Conservation (phyloP, 1,140 invertebrate genomes). For the Sipha flava region DNA sequence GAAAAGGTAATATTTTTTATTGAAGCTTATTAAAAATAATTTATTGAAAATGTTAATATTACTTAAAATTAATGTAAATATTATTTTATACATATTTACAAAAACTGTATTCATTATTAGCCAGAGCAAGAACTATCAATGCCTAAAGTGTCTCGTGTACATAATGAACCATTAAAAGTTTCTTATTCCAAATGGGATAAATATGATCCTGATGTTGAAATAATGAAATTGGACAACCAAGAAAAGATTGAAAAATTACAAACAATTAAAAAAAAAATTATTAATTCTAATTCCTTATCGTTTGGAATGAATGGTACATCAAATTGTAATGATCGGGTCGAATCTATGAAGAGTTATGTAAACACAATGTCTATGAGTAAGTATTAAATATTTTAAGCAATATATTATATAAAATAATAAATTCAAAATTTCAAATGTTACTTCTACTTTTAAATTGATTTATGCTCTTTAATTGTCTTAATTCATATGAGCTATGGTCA, state of each 20-base stretch:
- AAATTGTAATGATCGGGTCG: not conserved
- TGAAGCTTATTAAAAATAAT: not conserved
- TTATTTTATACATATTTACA: not conserved
- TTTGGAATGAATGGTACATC: not conserved
- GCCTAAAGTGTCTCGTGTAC: not conserved
- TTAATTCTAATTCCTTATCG: not conserved
- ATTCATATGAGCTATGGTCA: no score
- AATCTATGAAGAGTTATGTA: not conserved
- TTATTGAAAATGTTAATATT: not conserved
- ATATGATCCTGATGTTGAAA: constrained; percentile 58
- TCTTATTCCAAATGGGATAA: constrained; percentile 60
- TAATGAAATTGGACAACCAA: constrained; percentile 55
- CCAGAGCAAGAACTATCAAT: not conserved
- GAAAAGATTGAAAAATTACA: constrained; percentile 47
- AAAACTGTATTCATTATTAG: not conserved
- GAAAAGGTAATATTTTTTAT: not conserved
- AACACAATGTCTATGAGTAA: not conserved
- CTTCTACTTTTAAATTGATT: no score
- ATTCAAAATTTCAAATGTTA: not conserved
- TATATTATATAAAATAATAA: no score
- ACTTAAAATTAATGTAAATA: not conserved
- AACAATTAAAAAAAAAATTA: constrained; percentile 3
- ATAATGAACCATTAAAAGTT: not conserved
- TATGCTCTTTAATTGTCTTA: no score
- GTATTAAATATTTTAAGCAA: not conserved